phyloP scores from a whole-genome alignment of 2,113 vertebrate species.

The Empidonax traillii region DNA sequence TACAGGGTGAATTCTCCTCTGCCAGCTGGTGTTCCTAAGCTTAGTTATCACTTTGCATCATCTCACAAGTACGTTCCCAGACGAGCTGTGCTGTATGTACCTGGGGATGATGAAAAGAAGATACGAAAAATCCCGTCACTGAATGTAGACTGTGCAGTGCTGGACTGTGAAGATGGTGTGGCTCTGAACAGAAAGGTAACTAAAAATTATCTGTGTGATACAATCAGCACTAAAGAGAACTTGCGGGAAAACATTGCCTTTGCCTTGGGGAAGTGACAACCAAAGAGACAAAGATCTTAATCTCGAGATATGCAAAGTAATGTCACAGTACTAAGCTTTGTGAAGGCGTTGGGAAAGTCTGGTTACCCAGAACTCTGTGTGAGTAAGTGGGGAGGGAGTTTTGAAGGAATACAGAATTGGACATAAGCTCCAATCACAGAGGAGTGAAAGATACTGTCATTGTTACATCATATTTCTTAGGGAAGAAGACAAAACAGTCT shows the following conservation, averaged over 20 bases:
- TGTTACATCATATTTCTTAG: not conserved
- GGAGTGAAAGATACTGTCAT: not conserved
- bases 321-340: not conserved
- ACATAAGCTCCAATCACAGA: not conserved
- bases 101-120: conserved; percentile 93
- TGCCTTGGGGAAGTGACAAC: not conserved
- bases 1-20: conserved; percentile 54
- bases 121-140: conserved; percentile 88
- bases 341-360: not conserved
- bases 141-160: conserved; percentile 89
- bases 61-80: conserved; percentile 86
- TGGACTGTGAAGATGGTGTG: conserved; percentile 97
- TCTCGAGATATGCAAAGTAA: not conserved
- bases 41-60: conserved; percentile 8
- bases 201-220: conserved; percentile 8
- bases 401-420: not conserved
- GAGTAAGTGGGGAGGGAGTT: not conserved
- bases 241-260: not conserved
- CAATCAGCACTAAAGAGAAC: not conserved
- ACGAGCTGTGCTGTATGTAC: conserved; percentile 93
- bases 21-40: conserved; percentile 18
- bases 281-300: not conserved
- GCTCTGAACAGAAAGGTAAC: conserved; percentile 95
- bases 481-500: not conserved
- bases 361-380: not conserved